These are phyloP conservation scores for Notodonta ziczac DNA, from an alignment of 2,888 invertebrate species.

Conservation along the genomic window DNA sequence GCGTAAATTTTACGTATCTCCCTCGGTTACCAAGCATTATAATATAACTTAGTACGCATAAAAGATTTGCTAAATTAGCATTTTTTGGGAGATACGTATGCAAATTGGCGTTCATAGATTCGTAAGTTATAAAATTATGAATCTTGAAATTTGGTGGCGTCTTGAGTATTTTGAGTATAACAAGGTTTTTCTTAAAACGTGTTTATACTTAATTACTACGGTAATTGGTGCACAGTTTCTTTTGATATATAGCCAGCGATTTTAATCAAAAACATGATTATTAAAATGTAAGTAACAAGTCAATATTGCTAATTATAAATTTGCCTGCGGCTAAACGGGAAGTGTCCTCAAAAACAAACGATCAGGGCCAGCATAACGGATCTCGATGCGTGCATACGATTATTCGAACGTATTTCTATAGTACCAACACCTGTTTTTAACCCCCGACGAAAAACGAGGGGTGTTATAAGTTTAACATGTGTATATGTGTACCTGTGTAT, in stretches of 20 bases:
- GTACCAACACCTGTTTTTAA: background rate
- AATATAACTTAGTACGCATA: background rate
- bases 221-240: too few species aligned
- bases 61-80: background rate
- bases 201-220: too few species aligned
- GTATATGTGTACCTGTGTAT: too few species aligned
- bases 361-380: slow-evolving; percentile 4
- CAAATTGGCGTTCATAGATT: background rate
- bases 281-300: background rate
- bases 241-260: background rate
- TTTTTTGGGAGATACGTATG: background rate
- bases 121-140: background rate
- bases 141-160: background rate
- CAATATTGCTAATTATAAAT: background rate
- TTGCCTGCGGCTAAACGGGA: slow-evolving; percentile 4
- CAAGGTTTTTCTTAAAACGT: too few species aligned
- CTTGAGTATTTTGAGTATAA: background rate
- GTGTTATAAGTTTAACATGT: too few species aligned
- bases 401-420: background rate
- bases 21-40: slow-evolving; percentile 1
- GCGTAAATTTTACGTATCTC: slow-evolving; percentile 13
- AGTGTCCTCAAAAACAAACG: slow-evolving; percentile 5
- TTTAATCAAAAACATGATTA: background rate
- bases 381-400: slow-evolving; percentile 5
- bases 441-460: too few species aligned